These are phyloP conservation scores for Drosophila quadrilineata DNA, from an alignment of 1,140 invertebrate species.

Conservation along the genomic window DNA sequence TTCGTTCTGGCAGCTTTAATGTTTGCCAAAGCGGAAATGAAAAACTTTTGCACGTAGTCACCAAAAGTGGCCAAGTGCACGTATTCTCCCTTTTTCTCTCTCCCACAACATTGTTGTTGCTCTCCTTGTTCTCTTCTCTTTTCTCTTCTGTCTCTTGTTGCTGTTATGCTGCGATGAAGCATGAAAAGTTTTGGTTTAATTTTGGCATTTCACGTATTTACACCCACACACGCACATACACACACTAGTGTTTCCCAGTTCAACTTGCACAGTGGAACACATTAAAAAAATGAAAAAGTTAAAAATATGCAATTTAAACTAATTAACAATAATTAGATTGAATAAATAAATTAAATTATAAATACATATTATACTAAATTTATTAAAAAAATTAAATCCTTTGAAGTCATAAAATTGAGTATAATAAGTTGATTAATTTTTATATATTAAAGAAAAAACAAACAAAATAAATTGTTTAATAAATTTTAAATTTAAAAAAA, in stretches of 20 bases:
- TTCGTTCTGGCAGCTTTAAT: conserved; percentile 76
- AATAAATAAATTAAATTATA: too few relatives aligned
- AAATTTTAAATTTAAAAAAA: too few relatives aligned
- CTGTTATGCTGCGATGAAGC: conserved; percentile 65
- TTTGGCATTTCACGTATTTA: conserved; percentile 60
- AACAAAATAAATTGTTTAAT: too few relatives aligned
- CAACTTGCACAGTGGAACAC: conserved; percentile 4
- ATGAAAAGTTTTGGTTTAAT: conserved; percentile 79
- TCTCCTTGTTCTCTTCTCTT: conserved; percentile 8
- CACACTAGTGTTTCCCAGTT: conserved; percentile 24
- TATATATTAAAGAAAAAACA: too few relatives aligned
- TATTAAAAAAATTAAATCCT: too few relatives aligned
- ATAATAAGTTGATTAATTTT: too few relatives aligned
- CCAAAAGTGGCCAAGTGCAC: conserved; percentile 73
- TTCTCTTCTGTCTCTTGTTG: conserved; percentile 22
- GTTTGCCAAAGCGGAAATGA: conserved; percentile 78
- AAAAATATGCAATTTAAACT: neutral
- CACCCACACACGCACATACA: conserved; percentile 24
- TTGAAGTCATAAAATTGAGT: too few relatives aligned
- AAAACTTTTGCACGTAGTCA: conserved; percentile 77
- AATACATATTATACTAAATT: too few relatives aligned
- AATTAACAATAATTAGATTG: too few relatives aligned
- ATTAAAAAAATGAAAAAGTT: too few relatives aligned
- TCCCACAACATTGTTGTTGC: conserved; percentile 15
- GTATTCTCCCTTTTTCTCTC: conserved; percentile 20